Percentiles rank a stretch among this genome's conserved stretches.
Conservation (phyloP, 2,113 vertebrate genomes). For the Periophthalmus modestus region DNA sequence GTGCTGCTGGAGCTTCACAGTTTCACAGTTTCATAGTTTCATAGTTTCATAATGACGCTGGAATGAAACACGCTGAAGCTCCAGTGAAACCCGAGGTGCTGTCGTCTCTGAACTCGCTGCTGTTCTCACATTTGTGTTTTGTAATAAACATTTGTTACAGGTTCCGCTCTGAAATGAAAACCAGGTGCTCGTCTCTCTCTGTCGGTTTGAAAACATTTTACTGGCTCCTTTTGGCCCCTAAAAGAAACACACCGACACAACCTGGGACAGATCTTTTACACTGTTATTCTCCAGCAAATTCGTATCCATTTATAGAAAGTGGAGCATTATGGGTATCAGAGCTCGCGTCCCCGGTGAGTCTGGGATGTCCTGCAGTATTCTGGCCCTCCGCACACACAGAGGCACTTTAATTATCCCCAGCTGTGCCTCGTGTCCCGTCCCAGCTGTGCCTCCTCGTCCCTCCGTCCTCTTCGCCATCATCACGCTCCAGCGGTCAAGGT, state of each 20-base stretch:
- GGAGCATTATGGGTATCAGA: constrained; percentile 21
- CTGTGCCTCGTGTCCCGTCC: constrained; percentile 72
- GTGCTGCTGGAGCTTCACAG: neutral
- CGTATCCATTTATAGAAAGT: constrained; percentile 7
- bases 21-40: neutral
- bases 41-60: neutral
- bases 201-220: constrained; percentile 8
- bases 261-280: neutral
- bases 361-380: constrained; percentile 49
- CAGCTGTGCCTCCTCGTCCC: constrained; percentile 68
- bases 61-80: neutral
- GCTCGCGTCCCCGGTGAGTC: constrained; percentile 48
- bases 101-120: neutral
- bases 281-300: neutral
- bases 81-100: neutral
- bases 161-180: neutral
- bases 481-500: constrained; percentile 63
- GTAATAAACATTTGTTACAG: constrained; percentile 6
- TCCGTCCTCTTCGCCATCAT: constrained; percentile 66
- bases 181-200: neutral
- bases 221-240: neutral
- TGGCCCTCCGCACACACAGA: constrained; percentile 61
- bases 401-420: constrained; percentile 77
- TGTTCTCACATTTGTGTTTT: constrained; percentile 7
- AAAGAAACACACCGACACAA: neutral